Percentiles rank a stretch among this genome's conserved stretches.
phyloP scores from a whole-genome alignment of 2,888 invertebrate genomes.

The Drosophila stalkeri region DNA sequence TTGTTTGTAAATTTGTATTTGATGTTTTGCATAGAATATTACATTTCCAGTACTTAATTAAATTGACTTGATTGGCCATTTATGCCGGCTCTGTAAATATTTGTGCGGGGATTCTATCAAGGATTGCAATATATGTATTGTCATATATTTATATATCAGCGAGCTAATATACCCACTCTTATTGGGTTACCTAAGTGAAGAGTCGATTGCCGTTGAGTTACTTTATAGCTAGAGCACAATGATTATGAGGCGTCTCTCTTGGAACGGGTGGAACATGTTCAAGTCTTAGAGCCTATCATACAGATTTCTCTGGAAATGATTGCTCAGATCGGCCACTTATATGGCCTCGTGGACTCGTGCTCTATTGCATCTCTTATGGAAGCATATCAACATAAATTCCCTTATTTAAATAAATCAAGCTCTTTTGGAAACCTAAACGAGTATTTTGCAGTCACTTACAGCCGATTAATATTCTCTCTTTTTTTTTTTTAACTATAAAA shows the following conservation, averaged over 20 bases:
- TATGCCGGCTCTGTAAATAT: slow-evolving; percentile 4
- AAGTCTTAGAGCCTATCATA: neutral
- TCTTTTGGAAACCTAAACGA: neutral
- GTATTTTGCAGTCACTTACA: neutral
- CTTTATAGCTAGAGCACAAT: neutral
- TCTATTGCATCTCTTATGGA: neutral
- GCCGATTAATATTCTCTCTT: too few species aligned
- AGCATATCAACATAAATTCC: too few species aligned
- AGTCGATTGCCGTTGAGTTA: neutral
- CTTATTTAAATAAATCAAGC: too few species aligned
- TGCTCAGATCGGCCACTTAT: neutral
- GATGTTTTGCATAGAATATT: slow-evolving; percentile 35
- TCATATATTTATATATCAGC: too few species aligned
- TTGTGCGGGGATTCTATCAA: neutral
- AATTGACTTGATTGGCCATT: slow-evolving; percentile 16
- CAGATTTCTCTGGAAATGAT: neutral
- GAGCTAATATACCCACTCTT: too few species aligned
- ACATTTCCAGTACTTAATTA: slow-evolving; percentile 37
- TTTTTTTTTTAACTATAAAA: slow-evolving; percentile 17
- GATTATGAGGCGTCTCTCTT: neutral
- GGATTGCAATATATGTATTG: too few species aligned
- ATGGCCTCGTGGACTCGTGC: neutral
- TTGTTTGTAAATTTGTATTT: slow-evolving; percentile 24
- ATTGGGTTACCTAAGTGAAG: too few species aligned
- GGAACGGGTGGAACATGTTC: neutral